Percentiles rank a stretch among this genome's conserved stretches.
Conservation (phyloP, 2,113 vertebrate genomes). For the Neotoma lepida region DNA sequence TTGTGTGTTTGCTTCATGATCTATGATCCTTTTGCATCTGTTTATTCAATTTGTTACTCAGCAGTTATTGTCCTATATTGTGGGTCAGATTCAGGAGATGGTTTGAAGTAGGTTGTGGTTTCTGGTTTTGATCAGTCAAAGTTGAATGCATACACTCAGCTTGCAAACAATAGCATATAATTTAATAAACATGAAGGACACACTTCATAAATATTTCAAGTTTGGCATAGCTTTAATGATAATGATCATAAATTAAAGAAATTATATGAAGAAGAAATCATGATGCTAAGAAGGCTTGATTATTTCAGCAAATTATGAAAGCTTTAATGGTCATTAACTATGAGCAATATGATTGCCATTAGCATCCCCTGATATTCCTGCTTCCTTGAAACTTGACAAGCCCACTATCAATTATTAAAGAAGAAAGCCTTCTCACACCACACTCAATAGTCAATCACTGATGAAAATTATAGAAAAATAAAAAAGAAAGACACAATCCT, state of each 20-base stretch:
- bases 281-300: neutral
- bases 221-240: neutral
- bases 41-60: neutral
- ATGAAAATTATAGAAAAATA: neutral
- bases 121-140: neutral
- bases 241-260: neutral
- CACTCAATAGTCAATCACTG: neutral
- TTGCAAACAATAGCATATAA: neutral
- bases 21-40: neutral
- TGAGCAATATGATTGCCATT: neutral
- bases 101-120: neutral
- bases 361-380: neutral
- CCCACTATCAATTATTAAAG: neutral
- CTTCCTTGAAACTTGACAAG: neutral
- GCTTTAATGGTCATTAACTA: neutral
- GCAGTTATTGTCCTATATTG: neutral
- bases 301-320: neutral
- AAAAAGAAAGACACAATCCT: neutral
- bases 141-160: neutral
- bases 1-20: neutral
- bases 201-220: neutral
- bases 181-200: neutral
- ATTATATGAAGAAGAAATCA: neutral
- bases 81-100: neutral
- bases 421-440: neutral